Evolutionary conservation across 2,113 vertebrate genomes (phyloP).

Genomic region (Pelodiscus sinensis): DNA sequence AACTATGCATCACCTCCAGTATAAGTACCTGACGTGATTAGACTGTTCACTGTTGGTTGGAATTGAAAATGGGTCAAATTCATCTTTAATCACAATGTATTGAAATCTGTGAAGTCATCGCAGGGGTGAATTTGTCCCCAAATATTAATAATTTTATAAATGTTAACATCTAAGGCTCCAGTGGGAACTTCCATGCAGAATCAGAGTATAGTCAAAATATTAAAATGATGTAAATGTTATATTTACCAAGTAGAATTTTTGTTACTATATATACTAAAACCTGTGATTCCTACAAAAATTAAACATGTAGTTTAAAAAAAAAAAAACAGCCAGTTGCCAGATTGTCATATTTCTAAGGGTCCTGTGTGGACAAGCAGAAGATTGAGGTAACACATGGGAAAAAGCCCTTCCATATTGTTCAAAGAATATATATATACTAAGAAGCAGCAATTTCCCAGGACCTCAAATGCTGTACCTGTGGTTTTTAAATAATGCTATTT

Average conservation of each 20-base stretch:
- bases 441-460: not conserved
- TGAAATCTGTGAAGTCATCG: not conserved
- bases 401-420: not conserved
- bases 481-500: not conserved
- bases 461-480: not conserved
- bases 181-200: not conserved
- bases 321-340: not conserved
- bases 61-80: not conserved
- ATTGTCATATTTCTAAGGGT: not conserved
- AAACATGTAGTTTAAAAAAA: not conserved
- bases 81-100: not conserved
- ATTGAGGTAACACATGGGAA: not conserved
- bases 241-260: not conserved
- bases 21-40: not conserved
- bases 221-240: not conserved
- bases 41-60: not conserved
- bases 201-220: not conserved
- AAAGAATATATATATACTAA: not conserved
- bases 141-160: not conserved
- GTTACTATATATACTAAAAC: not conserved
- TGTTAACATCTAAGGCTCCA: not conserved
- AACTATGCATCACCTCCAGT: not conserved
- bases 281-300: not conserved
- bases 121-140: rapidly evolving
- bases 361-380: not conserved